A percentile compares a stretch with the other conserved stretches of the same genome.
These are phyloP conservation scores for Lemur catta DNA, from an alignment of 2,797 vertebrate species.

Conservation along the genomic window DNA sequence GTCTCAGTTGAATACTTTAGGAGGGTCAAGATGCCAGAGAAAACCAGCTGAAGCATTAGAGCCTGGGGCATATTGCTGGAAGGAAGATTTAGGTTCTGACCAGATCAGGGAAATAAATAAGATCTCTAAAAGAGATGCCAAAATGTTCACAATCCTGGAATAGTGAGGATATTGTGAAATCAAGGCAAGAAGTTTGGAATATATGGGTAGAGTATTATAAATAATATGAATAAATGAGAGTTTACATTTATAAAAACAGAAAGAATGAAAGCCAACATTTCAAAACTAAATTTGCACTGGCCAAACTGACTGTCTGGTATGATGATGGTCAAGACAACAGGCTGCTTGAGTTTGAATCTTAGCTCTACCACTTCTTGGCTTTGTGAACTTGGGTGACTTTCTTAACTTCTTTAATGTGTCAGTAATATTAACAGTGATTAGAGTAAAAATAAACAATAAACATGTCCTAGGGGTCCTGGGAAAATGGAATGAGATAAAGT, in stretches of 20 bases:
- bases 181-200: neutral
- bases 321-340: too few relatives aligned
- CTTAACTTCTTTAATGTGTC: neutral
- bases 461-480: neutral
- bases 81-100: neutral
- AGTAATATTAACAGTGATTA: neutral
- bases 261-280: neutral
- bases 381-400: neutral
- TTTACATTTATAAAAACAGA: neutral
- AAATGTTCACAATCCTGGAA: neutral
- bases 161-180: neutral
- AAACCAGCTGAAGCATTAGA: neutral
- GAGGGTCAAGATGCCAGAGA: neutral
- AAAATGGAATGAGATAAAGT: neutral
- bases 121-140: neutral
- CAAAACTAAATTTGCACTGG: neutral
- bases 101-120: neutral
- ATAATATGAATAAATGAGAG: neutral
- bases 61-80: neutral
- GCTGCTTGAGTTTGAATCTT: too few relatives aligned
- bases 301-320: accelerated
- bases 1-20: neutral
- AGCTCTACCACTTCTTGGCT: neutral
- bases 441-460: neutral
- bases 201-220: neutral